These are phyloP conservation scores for Drosophila parvula DNA, from an alignment of 1,140 invertebrate genomes.

Conservation along the genomic window DNA sequence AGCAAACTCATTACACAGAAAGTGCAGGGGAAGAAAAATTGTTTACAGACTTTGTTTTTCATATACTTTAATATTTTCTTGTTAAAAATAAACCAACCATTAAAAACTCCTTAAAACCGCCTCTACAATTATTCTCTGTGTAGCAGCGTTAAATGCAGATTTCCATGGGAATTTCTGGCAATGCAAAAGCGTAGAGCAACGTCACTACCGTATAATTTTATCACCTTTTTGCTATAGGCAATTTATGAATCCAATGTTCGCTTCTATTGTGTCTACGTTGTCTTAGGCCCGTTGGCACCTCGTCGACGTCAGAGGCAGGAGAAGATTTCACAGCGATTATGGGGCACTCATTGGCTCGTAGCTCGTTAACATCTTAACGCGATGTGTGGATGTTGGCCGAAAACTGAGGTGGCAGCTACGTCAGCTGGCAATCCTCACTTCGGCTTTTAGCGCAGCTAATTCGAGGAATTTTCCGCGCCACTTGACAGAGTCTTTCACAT, in stretches of 20 bases:
- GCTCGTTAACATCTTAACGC: slow-evolving; percentile 36
- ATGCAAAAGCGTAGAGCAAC: neutral
- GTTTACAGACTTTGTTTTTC: neutral
- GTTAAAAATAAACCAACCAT: too few species aligned
- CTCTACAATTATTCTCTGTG: slow-evolving; percentile 12
- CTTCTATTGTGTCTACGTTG: slow-evolving; percentile 19
- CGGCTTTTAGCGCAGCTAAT: slow-evolving; percentile 36
- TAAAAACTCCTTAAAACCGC: neutral
- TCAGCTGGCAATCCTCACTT: slow-evolving; percentile 16
- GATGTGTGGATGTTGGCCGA: slow-evolving; percentile 8
- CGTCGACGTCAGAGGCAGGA: slow-evolving; percentile 14
- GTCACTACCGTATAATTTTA: slow-evolving; percentile 9
- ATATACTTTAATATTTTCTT: too few species aligned
- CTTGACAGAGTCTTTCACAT: slow-evolving; percentile 32
- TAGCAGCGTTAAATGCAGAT: slow-evolving; percentile 14
- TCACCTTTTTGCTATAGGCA: neutral
- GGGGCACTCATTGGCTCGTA: slow-evolving; percentile 4
- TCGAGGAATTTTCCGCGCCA: slow-evolving; percentile 41
- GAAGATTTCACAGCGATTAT: slow-evolving; percentile 26
- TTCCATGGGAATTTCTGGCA: slow-evolving; percentile 27
- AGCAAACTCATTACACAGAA: slow-evolving; percentile 46
- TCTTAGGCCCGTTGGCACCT: slow-evolving; percentile 16
- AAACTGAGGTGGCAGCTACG: slow-evolving; percentile 22
- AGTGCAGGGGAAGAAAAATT: neutral
- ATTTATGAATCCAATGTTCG: neutral